Conservation (phyloP, 2,113 vertebrate genomes). For the Oncorhynchus kisutch region DNA sequence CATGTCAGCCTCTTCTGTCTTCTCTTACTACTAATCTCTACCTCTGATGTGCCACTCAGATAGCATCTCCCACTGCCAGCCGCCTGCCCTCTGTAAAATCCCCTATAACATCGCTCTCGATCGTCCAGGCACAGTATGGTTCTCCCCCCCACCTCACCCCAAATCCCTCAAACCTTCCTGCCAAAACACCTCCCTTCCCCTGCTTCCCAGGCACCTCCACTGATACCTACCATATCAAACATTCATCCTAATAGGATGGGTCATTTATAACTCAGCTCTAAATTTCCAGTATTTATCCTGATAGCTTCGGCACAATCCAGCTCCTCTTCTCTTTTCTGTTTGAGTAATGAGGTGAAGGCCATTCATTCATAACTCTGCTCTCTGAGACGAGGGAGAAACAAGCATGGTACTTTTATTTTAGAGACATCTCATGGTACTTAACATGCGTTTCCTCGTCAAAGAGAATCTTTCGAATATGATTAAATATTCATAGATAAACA, state of each 20-base stretch:
- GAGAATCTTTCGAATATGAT: constrained; percentile 36
- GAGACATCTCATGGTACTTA: not conserved
- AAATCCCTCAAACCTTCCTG: too few species aligned
- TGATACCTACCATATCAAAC: too few species aligned
- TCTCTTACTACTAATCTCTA: not conserved
- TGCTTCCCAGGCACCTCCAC: too few species aligned
- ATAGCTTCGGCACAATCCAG: too few species aligned
- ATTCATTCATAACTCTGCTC: not conserved
- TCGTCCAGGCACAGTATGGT: too few species aligned
- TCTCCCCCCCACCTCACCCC: too few species aligned
- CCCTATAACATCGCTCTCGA: too few species aligned
- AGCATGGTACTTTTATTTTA: not conserved
- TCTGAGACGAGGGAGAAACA: constrained; percentile 19
- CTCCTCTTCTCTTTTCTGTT: too few species aligned
- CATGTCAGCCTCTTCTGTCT: not conserved
- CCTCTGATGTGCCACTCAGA: not conserved
- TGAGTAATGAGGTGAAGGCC: not conserved
- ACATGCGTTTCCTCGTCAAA: constrained; percentile 16
- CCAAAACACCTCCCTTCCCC: too few species aligned
- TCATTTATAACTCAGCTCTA: too few species aligned
- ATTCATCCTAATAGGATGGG: too few species aligned
- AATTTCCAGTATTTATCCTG: too few species aligned
- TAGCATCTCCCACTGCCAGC: not conserved
- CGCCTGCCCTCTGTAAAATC: not conserved
- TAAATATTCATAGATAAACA: constrained; percentile 38